These are phyloP conservation scores for Paedocypris sp. DNA, from an alignment of 2,113 vertebrate genomes.

Conservation along the genomic window DNA sequence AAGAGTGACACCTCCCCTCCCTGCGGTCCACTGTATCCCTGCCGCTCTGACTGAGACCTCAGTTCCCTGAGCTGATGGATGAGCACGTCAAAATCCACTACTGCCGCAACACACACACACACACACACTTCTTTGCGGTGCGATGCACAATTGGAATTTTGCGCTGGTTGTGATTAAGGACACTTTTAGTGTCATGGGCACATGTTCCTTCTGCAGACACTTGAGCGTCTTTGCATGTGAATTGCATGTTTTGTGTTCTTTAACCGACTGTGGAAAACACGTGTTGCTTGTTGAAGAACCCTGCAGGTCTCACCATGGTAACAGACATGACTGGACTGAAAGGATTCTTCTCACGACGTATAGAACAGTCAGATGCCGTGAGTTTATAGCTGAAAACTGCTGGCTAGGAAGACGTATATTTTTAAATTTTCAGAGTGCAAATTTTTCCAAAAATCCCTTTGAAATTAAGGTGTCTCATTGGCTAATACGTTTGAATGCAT, in stretches of 20 bases:
- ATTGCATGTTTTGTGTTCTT: not conserved
- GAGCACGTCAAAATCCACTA: constrained; percentile 59
- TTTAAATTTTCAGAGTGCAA: too few species aligned
- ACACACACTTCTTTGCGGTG: constrained; percentile 29
- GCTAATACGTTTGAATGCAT: too few species aligned
- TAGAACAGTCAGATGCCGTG: not conserved
- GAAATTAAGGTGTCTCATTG: too few species aligned
- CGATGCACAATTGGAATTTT: too few species aligned
- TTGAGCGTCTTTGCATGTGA: not conserved
- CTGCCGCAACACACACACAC: constrained; percentile 45
- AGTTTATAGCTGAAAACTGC: not conserved
- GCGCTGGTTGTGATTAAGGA: too few species aligned
- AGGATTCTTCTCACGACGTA: not conserved
- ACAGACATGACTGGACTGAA: constrained; percentile 20
- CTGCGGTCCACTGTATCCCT: constrained; percentile 54
- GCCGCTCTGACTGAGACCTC: constrained; percentile 57
- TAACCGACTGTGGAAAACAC: constrained; percentile 8
- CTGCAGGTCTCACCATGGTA: constrained; percentile 21
- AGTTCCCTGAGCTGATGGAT: constrained; percentile 63
- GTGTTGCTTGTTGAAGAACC: not conserved
- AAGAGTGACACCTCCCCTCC: constrained; percentile 69
- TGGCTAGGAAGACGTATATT: too few species aligned
- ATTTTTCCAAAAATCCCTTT: too few species aligned
- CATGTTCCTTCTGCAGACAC: not conserved
- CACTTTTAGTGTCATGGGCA: not conserved